Base-by-base conservation (phyloP, 2,888 invertebrate genomes). In the Ryuthela nishihirai region DNA sequence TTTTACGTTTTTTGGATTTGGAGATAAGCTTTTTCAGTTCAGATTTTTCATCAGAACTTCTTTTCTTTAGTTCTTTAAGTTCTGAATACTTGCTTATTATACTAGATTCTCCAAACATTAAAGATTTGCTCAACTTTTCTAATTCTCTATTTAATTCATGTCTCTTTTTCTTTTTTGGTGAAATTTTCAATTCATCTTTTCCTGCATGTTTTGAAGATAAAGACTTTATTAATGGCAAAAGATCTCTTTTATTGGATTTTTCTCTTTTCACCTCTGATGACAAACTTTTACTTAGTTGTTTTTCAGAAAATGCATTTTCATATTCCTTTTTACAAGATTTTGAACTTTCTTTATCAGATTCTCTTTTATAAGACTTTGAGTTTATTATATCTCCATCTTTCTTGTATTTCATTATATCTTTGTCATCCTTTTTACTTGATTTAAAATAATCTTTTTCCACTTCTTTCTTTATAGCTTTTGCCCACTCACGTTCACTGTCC, bases 131-230 rank as follows among this genome's bases (percentile, higher is more conserved):
- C 5, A 59, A 48, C 17, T 59, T 53, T 43, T 59, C 59, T 23
- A 59, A 48, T 15, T 59, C 40, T n/a, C n/a, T n/a, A n/a, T 53
- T 59, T 36, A 59, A 40, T 29, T 59, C 53, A 21, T 44, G 41
- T 18, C 53, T 59, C 40, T 59, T 59, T 44, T 59, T 59, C 53
- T 59, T 59, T 25, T 59, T 59, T 4, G 59, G 59, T 23, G 59
- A 53, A 23, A 52, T 58, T 18, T 45, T 50, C 21, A 52, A 50
- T 12, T 58, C 56, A 24, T 41, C 50, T 18, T 52, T 58, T 15
- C 42, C 52, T 7, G n/a, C n/a, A n/a, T n/a, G n/a, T n/a, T n/a
- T n/a, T n/a, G n/a, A n/a, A n/a, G n/a, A n/a, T n/a, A n/a, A n/a
- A n/a, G 56, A 58, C 25, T 52, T 58, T 17, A 52, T 52, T 32